Conservation (phyloP, 1,140 invertebrate species). For the Eriosoma lanigerum region DNA sequence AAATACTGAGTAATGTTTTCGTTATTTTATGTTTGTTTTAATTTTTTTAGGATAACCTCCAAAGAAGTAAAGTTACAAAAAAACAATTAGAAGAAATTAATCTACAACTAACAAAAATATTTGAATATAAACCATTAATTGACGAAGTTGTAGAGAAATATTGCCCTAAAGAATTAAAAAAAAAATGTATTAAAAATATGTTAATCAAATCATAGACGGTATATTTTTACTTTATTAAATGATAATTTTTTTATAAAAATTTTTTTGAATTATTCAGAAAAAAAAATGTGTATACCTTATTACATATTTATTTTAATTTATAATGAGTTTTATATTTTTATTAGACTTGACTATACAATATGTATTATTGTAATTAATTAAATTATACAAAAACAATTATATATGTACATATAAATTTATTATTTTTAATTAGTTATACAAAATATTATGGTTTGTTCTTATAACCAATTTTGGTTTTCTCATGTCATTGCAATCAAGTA, state of each 20-base stretch:
- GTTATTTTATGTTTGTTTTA: no score
- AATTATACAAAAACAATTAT: slow-evolving; percentile 14
- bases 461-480: no score
- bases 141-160: slow-evolving; percentile 22
- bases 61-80: slow-evolving; percentile 17
- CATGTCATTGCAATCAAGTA: not conserved
- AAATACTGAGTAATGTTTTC: no score
- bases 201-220: not conserved
- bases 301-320: slow-evolving; percentile 15
- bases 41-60: slow-evolving; percentile 25
- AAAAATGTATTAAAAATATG: not conserved
- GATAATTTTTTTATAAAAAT: not conserved
- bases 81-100: slow-evolving; percentile 18
- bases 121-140: slow-evolving; percentile 5
- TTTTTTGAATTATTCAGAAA: not conserved
- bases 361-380: slow-evolving; percentile 19
- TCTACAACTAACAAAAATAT: slow-evolving; percentile 22
- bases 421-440: not conserved
- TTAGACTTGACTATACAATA: not conserved
- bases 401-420: not conserved
- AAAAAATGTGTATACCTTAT: slow-evolving; percentile 20
- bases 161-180: slow-evolving; percentile 41
- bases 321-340: slow-evolving; percentile 18
- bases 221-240: slow-evolving; percentile 2
- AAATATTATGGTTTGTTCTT: no score